phyloP scores from a whole-genome alignment of 2,113 vertebrate genomes.

The Eclectus roratus region DNA sequence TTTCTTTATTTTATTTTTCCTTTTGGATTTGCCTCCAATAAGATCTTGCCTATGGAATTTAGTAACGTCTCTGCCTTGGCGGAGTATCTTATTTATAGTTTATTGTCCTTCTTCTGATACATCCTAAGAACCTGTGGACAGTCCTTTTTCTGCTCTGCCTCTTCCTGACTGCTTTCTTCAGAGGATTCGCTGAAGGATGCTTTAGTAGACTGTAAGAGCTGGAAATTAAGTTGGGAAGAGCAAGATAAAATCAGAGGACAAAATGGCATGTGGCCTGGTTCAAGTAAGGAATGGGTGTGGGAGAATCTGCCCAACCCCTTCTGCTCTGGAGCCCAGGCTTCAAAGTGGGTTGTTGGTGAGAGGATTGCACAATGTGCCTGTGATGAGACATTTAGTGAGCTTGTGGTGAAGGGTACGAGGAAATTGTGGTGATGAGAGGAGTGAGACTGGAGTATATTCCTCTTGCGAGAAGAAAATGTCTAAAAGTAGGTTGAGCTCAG shows the following conservation, averaged over 20 bases:
- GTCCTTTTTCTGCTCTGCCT: not conserved
- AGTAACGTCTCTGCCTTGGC: not conserved
- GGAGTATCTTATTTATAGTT: not conserved
- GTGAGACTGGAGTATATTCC: rapidly evolving
- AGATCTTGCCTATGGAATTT: not conserved
- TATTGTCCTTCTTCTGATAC: not conserved
- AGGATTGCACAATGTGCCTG: rapidly evolving
- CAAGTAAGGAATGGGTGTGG: not conserved
- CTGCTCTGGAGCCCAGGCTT: not conserved
- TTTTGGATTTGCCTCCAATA: not conserved
- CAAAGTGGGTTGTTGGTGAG: not conserved
- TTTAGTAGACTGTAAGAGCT: rapidly evolving
- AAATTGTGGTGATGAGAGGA: not conserved
- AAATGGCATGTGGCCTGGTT: rapidly evolving
- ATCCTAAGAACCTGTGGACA: not conserved
- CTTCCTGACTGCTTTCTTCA: not conserved
- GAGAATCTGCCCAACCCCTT: not conserved
- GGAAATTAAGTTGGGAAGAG: not conserved
- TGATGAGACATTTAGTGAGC: not conserved
- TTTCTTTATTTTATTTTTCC: not conserved
- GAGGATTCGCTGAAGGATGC: not conserved
- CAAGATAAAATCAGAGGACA: not conserved
- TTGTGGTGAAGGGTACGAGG: not conserved
- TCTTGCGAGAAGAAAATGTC: not conserved
- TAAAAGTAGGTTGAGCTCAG: rapidly evolving